phyloP scores from a whole-genome alignment of 2,888 invertebrate species.

The Dilophus febrilis region DNA sequence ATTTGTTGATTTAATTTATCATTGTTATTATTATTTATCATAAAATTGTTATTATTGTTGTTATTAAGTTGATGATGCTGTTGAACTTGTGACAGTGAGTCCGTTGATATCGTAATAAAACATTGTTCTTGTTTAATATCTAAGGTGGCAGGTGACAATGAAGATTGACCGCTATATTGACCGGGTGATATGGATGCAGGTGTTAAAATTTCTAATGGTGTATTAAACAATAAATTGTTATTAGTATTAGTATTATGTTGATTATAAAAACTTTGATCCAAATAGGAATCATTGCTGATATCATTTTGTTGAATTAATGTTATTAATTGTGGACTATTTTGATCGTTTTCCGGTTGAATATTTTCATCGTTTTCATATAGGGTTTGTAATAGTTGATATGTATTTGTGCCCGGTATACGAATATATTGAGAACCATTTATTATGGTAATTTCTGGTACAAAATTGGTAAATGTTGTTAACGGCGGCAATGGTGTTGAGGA shows the following conservation, averaged over 20 bases:
- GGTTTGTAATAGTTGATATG: constrained; percentile 43
- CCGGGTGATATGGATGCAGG: constrained; percentile 11
- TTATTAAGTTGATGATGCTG: background rate
- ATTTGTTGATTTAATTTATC: background rate
- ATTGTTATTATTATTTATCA: background rate
- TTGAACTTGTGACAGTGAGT: background rate
- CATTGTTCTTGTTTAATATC: constrained; percentile 3
- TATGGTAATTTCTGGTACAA: constrained; percentile 30
- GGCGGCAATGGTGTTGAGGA: constrained; percentile 14
- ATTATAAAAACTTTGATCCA: background rate
- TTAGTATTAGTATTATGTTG: constrained; percentile 2
- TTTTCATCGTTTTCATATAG: constrained; percentile 45
- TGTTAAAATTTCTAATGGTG: constrained; percentile 8
- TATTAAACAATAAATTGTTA: too few relatives aligned
- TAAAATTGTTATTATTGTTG: background rate
- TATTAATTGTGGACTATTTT: too few relatives aligned
- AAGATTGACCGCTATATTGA: constrained; percentile 10
- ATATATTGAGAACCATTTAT: constrained; percentile 37
- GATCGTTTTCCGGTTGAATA: constrained; percentile 28
- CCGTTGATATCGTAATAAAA: background rate
- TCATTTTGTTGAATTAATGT: constrained; percentile 23
- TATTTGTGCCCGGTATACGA: constrained; percentile 39
- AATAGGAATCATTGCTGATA: constrained; percentile 1
- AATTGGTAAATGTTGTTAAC: constrained; percentile 8
- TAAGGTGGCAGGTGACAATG: constrained; percentile 8